Percentiles rank a stretch among this genome's conserved stretches.
Evolutionary conservation across 2,888 invertebrate genomes (phyloP).

Genomic region (Lasioglossum leucozonium): DNA sequence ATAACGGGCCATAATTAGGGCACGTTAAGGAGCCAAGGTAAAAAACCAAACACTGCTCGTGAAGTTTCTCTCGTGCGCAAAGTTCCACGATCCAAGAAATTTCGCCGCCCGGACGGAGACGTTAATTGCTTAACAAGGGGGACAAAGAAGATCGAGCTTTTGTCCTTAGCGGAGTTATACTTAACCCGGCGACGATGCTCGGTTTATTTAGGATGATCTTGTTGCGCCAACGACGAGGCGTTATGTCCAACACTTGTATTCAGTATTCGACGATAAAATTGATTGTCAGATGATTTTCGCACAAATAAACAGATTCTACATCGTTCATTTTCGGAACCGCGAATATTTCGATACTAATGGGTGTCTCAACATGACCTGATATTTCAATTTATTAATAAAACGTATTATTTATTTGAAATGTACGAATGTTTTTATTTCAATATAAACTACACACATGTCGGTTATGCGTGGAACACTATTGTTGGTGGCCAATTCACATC

Average conservation of each 20-base stretch:
- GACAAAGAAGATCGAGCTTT: constrained; percentile 8
- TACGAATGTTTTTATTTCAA: too few relatives aligned
- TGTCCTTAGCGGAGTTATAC: neutral
- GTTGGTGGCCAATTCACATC: too few relatives aligned
- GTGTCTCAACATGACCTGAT: too few relatives aligned
- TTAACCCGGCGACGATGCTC: neutral
- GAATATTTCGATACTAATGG: too few relatives aligned
- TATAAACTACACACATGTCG: too few relatives aligned
- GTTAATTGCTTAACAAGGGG: constrained; percentile 13
- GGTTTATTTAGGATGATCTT: neutral
- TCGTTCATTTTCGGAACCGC: too few relatives aligned
- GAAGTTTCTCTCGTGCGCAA: constrained; percentile 7
- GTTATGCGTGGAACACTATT: too few relatives aligned
- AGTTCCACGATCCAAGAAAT: constrained; percentile 7
- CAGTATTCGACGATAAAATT: neutral
- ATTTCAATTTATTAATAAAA: too few relatives aligned
- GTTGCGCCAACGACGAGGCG: neutral
- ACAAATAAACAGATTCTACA: neutral
- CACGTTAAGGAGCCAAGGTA: constrained; percentile 6
- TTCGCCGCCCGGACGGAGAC: neutral
- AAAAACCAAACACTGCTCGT: neutral
- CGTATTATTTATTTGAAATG: too few relatives aligned
- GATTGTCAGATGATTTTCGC: neutral
- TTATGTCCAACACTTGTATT: neutral
- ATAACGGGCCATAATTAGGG: constrained; percentile 21